Base-by-base conservation (phyloP, 2,888 invertebrate genomes). In the Odontocerum albicorne region DNA sequence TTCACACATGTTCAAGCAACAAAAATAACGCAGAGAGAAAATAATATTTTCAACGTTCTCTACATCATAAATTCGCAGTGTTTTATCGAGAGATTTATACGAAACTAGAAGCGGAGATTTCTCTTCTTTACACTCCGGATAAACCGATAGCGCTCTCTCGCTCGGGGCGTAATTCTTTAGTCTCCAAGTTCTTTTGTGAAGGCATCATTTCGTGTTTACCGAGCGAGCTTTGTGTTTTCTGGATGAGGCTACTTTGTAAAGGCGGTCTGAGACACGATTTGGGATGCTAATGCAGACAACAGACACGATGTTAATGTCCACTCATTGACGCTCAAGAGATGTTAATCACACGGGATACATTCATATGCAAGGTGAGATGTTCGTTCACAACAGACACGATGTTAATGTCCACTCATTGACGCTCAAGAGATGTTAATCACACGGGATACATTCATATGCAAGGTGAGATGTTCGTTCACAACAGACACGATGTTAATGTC, bases 11-110 rank as follows among this genome's bases (percentile, higher is more conserved):
- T n/a, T n/a, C n/a, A n/a, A n/a, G n/a, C n/a, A n/a, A n/a, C n/a
- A n/a, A n/a, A n/a, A n/a, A n/a, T n/a, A n/a, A n/a, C n/a, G n/a
- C n/a, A n/a, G n/a, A n/a, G n/a, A n/a, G n/a, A n/a, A n/a, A n/a
- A n/a, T n/a, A n/a, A n/a, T n/a, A n/a, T n/a, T n/a, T n/a, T n/a
- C n/a, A n/a, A n/a, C n/a, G n/a, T n/a, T 53, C 39, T 53, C 39
- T 55, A 32, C 56, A 49, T 57, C 42, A 57, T 53, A 53, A 57
- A 57, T 57, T 57, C 53, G 53, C 49, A 57, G 57, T 57, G 49
- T 53, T 57, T 57, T 53, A 53, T 49, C 27, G 49, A n/a, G 49
- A 51, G 57, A 57, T 49, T 53, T 49, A 40, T 53, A 35, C 49
- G 40, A 31, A 44, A 46, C 19, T 44, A 36, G 19, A 13, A 19